A percentile compares a stretch with the other conserved stretches of the same genome.
Conservation (phyloP, 2,888 invertebrate species). For the Archaeoteleia sp. region DNA sequence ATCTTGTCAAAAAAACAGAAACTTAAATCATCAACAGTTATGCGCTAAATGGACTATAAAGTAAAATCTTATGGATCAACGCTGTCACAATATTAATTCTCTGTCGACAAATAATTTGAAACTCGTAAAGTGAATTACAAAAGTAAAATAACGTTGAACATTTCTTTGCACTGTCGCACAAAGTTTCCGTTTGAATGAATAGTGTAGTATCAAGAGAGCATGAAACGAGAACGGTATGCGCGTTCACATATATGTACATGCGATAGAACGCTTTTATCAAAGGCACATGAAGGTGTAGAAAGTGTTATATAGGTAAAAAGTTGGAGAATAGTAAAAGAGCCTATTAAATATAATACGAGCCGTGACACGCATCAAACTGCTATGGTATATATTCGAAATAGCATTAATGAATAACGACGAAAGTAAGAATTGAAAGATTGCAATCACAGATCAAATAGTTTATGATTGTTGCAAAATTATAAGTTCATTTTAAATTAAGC, state of each 20-base stretch:
- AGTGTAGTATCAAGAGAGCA: conserved; percentile 57
- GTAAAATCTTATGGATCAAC: no score
- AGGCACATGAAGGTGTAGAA: conserved; percentile 46
- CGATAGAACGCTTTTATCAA: conserved; percentile 51
- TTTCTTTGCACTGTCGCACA: conserved; percentile 46
- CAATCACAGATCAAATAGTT: no score
- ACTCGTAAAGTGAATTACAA: background rate
- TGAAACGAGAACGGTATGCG: conserved; percentile 46
- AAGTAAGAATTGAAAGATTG: no score
- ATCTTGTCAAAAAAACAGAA: no score
- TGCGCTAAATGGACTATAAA: no score
- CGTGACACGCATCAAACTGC: conserved; percentile 17
- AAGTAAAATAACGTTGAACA: conserved; percentile 12
- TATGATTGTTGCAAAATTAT: no score
- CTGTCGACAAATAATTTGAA: no score
- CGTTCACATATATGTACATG: conserved; percentile 52
- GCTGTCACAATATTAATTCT: no score
- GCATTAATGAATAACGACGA: conserved; percentile 21
- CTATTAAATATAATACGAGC: conserved; percentile 29
- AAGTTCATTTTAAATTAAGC: no score
- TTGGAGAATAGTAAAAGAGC: conserved; percentile 45
- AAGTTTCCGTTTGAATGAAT: conserved; percentile 59
- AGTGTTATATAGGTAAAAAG: conserved; percentile 48
- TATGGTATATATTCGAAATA: conserved; percentile 15
- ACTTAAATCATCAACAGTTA: no score